Conservation (phyloP, 2,888 invertebrate species). For the Ernsta delagoae region DNA sequence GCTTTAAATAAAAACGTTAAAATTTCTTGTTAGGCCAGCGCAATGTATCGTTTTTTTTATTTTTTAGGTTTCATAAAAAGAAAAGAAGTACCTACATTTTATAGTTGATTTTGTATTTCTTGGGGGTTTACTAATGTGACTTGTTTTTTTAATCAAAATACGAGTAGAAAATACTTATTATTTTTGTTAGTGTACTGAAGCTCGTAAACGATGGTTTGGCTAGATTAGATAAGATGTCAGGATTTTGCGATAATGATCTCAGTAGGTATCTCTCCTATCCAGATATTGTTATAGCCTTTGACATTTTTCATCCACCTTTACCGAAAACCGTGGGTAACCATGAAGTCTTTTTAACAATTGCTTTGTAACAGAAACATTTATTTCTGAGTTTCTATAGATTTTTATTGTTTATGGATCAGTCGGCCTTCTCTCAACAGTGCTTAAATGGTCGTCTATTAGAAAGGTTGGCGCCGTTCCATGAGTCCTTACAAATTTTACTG, state of each 20-base stretch:
- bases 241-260: too few species aligned
- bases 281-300: too few species aligned
- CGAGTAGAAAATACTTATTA: neutral
- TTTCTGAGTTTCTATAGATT: constrained; percentile 1
- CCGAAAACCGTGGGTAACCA: neutral
- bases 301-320: too few species aligned
- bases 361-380: neutral
- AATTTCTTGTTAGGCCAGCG: too few species aligned
- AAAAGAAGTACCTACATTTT: too few species aligned
- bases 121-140: too few species aligned
- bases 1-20: neutral
- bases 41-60: neutral
- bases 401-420: constrained; percentile 10
- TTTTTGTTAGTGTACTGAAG: too few species aligned
- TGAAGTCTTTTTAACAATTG: neutral
- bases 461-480: constrained; percentile 22
- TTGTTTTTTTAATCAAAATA: too few species aligned
- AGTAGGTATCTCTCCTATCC: too few species aligned
- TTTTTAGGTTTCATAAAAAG: neutral
- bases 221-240: too few species aligned
- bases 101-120: too few species aligned
- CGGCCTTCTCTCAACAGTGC: constrained; percentile 40
- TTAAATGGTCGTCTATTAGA: constrained; percentile 19
- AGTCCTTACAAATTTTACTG: constrained; percentile 12
- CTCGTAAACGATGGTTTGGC: too few species aligned